A percentile compares a stretch with the other conserved stretches of the same genome.
Conservation (phyloP, 2,888 invertebrate species). For the Hypselothyrea guttata region DNA sequence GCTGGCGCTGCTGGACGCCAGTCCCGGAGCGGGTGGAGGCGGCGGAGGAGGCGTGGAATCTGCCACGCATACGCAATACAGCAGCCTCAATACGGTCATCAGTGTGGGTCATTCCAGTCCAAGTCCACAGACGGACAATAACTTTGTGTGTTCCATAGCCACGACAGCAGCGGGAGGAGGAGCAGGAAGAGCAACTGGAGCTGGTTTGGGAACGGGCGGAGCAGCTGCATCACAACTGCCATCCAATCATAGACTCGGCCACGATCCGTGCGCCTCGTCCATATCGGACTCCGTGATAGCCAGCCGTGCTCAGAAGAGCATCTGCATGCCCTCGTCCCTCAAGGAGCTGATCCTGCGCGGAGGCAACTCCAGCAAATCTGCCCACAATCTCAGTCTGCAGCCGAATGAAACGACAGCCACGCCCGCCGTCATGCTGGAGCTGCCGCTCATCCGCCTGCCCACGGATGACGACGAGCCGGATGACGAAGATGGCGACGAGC, state of each 20-base stretch:
- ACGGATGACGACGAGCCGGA: constrained; percentile 69
- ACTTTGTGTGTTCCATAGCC: constrained; percentile 38
- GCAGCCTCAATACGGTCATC: constrained; percentile 78
- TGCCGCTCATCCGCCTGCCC: constrained; percentile 81
- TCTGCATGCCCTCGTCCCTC: constrained; percentile 79
- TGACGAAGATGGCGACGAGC: constrained; percentile 33
- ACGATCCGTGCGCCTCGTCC: constrained; percentile 79
- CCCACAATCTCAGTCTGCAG: constrained; percentile 53
- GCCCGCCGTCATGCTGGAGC: constrained; percentile 80
- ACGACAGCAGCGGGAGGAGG: constrained; percentile 7
- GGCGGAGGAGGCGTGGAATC: constrained; percentile 36
- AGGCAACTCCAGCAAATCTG: constrained; percentile 61
- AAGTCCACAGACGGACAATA: constrained; percentile 64
- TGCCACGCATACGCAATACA: constrained; percentile 73
- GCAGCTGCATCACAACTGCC: constrained; percentile 62
- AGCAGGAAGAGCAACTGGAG: constrained; percentile 4
- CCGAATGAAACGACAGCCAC: constrained; percentile 36
- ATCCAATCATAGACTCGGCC: constrained; percentile 57
- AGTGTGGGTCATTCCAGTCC: constrained; percentile 71
- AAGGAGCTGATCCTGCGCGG: constrained; percentile 80
- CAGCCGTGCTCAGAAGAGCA: constrained; percentile 67
- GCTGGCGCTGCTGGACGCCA: constrained; percentile 59
- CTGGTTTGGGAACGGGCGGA: constrained; percentile 4
- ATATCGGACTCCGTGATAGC: constrained; percentile 77
- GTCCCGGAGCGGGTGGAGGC: constrained; percentile 14